Base-by-base conservation (phyloP, 2,888 invertebrate species). In the Argyresthia goedartella region DNA sequence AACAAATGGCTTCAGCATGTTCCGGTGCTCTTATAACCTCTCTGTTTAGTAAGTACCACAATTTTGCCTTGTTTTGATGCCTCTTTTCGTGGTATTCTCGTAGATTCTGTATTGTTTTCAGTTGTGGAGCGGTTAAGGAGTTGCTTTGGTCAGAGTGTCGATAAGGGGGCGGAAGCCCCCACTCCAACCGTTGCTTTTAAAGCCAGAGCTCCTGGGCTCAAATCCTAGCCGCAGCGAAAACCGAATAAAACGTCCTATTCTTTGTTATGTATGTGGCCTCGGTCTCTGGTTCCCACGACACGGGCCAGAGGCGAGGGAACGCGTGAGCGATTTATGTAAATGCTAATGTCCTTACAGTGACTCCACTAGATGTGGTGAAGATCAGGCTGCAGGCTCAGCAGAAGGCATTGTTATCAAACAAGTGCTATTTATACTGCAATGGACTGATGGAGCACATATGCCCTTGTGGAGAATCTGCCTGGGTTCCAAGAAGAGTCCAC, bases 301-400 rank as follows among this genome's bases (percentile, higher is more conserved):
- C 25, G 6, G 25, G 25, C 25, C 25, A 25, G 25, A 6, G 25
- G 25, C 6, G 6, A 25, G 25, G 2, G 25, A 25, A 25, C 6
- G 25, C 6, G 25, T 25, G 25, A 4, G 25, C 25, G 3, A n/a
- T 25, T 2, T 25, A 25, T 25, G 25, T 4, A 25, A 25, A 25
- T 4, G 25, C 6, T 25, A 25, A 25, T 25, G 25, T 39, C 3
- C 62, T 89, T 88, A 39, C 76, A 97, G 98, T 99, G 86, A 99
- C 99, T 0, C 99, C 99, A 0, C 84, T 99, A 60, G 99, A 99
- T 88, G 99, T 99, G n/a, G 95, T 99, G 0, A 99, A 99, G 88
- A 97, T 98, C 57, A 90, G 99, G 49, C 88, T 99, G 43, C 99
- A 99, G 85, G 92, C 96, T 2, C 99, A 99, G 76, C 94, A 95